These are phyloP conservation scores for Drosophila bocki DNA, from an alignment of 1,140 invertebrate genomes.

Conservation along the genomic window DNA sequence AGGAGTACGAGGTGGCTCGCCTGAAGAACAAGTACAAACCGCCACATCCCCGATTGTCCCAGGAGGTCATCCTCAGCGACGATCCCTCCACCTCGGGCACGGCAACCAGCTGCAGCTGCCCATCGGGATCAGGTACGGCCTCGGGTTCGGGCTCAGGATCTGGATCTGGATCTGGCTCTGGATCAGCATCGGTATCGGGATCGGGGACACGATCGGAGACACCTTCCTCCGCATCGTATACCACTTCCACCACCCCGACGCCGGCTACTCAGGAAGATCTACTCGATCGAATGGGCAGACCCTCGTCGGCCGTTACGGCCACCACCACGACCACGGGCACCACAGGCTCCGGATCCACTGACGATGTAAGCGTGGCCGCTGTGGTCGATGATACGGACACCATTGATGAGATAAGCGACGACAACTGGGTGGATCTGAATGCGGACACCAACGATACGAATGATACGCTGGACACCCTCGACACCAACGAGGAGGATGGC, in stretches of 20 bases:
- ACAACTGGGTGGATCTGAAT: constrained; percentile 68
- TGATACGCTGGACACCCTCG: constrained; percentile 24
- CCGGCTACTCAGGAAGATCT: constrained; percentile 46
- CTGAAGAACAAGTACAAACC: constrained; percentile 40
- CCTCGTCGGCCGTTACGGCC: constrained; percentile 28
- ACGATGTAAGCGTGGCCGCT: constrained; percentile 61
- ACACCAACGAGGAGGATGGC: constrained; percentile 25
- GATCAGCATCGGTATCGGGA: background rate
- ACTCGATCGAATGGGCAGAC: background rate
- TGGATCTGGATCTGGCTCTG: background rate
- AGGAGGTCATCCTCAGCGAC: constrained; percentile 35
- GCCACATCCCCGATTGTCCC: background rate
- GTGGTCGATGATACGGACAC: constrained; percentile 66
- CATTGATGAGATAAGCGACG: constrained; percentile 66
- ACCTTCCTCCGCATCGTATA: constrained; percentile 33
- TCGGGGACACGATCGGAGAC: constrained; percentile 36
- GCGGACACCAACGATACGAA: constrained; percentile 44
- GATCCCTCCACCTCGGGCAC: constrained; percentile 47
- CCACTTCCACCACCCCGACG: constrained; percentile 54
- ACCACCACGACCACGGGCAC: constrained; percentile 40
- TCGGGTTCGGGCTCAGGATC: constrained; percentile 12
- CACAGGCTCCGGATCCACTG: constrained; percentile 57
- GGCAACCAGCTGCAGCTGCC: constrained; percentile 22
- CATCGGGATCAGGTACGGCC: background rate
- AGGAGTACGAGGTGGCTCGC: constrained; percentile 61